Base-by-base conservation (phyloP, 2,797 vertebrate genomes). In the Gambelia wislizenii region DNA sequence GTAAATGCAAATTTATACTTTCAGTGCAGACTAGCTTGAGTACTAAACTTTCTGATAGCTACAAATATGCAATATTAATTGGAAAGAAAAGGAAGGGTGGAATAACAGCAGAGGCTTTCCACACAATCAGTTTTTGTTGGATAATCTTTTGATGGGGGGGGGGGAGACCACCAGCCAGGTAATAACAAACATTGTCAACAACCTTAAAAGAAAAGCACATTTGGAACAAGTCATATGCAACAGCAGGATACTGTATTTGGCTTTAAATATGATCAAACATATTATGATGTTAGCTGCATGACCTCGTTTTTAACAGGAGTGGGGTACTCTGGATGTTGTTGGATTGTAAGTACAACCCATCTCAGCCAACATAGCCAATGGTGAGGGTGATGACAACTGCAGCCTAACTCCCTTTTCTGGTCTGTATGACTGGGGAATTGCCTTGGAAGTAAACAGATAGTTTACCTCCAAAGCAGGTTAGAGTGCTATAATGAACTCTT, bases 51-150 rank as follows among this genome's bases (percentile, higher is more conserved):
- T 88, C 92, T 76, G 67, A 92, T 92, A 92, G 86, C 70, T 94
- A 85, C 90, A 92, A 95, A 87, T 91, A 92, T 90, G 59, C 88
- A 93, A 70, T 88, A 82, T 88, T 67, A 75, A 86, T 78, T 80
- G n/a, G 86, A 84, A 90, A 87, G 93, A 90, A 88, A 86, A 87
- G 86, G 93, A 61, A 90, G 75, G 83, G 42, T 87, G 49, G 92
- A 91, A 94, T 67, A 47, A 79, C 88, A 94, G 39, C 5, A 90
- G 92, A 87, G 82, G 89, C 70, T 87, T 94, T 94, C 93, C 92
- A 89, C 90, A 88, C 94, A 90, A 91, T 93, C 91, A 56, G 20
- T 30, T 52, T n/a, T 49, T 56, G 5, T 59, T 87, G 67, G 78
- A 39, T 59, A 1, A 30, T 80, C 84, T 13, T 83, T 91, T 36